Percentiles rank a stretch among this genome's conserved stretches.
phyloP scores from a whole-genome alignment of 1,140 invertebrate species.

The Hycleus cichorii region DNA sequence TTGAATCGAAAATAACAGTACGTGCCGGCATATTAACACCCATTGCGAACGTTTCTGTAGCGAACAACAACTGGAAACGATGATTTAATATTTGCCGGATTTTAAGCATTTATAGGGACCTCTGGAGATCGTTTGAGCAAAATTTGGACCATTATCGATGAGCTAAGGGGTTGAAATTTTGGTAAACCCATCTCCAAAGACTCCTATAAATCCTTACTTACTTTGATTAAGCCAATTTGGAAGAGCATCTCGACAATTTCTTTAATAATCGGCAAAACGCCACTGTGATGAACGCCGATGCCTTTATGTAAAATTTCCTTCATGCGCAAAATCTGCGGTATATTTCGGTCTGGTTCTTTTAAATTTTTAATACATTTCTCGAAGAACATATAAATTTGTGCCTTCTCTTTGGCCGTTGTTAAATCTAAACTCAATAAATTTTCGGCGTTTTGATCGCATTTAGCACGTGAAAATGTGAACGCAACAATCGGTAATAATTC shows the following conservation, averaged over 20 bases:
- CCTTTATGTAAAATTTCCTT: conserved; percentile 76
- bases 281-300: conserved; percentile 95
- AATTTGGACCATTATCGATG: no score
- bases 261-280: conserved; percentile 93
- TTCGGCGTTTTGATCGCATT: conserved; percentile 69
- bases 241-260: conserved; percentile 98
- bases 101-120: no score
- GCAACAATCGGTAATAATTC: conserved; percentile 89
- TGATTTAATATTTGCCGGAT: background rate
- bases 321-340: conserved; percentile 83
- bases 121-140: no score
- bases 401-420: conserved; percentile 76
- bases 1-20: conserved; percentile 93
- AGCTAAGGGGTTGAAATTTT: no score
- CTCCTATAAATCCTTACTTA: conserved; percentile 33
- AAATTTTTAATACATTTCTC: conserved; percentile 72
- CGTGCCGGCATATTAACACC: conserved; percentile 98
- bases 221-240: conserved; percentile 82
- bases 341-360: conserved; percentile 74
- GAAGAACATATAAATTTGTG: conserved; percentile 76
- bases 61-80: conserved; percentile 69
- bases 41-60: conserved; percentile 99
- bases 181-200: no score
- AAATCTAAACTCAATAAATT: conserved; percentile 68
- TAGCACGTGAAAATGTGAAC: conserved; percentile 88